These are phyloP conservation scores for Orthonychiurus folsomi DNA, from an alignment of 2,888 invertebrate genomes.

Conservation along the genomic window DNA sequence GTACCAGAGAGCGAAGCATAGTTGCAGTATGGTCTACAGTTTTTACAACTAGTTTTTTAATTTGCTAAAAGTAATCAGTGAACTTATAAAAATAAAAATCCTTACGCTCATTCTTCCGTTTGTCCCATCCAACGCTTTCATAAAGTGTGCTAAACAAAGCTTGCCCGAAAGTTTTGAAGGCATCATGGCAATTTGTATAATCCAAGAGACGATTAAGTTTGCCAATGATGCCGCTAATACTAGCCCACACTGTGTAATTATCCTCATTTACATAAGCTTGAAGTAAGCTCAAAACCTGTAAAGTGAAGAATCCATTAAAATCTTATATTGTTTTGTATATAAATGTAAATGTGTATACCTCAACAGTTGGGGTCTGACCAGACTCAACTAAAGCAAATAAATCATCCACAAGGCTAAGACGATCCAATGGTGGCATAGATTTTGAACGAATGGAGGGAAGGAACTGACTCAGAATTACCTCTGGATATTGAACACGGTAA, in stretches of 20 bases:
- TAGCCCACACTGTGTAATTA: constrained; percentile 89
- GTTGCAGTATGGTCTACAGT: no score
- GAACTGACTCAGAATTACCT: constrained; percentile 63
- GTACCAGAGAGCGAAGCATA: constrained; percentile 71
- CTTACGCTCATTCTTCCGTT: constrained; percentile 23
- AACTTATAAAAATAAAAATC: background rate
- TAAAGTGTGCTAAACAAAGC: constrained; percentile 24
- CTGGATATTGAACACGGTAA: constrained; percentile 77
- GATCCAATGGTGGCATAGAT: constrained; percentile 69
- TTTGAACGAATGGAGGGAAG: constrained; percentile 71
- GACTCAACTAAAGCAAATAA: constrained; percentile 86
- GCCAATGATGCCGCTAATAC: constrained; percentile 67
- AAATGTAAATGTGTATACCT: constrained; percentile 19
- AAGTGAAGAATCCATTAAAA: background rate
- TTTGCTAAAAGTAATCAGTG: no score
- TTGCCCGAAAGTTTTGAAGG: constrained; percentile 26
- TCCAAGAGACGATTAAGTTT: constrained; percentile 67
- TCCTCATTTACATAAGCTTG: constrained; percentile 74
- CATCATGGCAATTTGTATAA: constrained; percentile 50
- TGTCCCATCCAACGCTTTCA: constrained; percentile 24
- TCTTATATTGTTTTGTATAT: background rate
- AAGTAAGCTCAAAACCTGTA: constrained; percentile 58
- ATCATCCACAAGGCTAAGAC: constrained; percentile 82
- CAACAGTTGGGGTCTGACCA: constrained; percentile 69
- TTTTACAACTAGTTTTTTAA: no score